These are phyloP conservation scores for Linhomoeus sp. DNA, from an alignment of 2,888 invertebrate species.

Conservation along the genomic window DNA sequence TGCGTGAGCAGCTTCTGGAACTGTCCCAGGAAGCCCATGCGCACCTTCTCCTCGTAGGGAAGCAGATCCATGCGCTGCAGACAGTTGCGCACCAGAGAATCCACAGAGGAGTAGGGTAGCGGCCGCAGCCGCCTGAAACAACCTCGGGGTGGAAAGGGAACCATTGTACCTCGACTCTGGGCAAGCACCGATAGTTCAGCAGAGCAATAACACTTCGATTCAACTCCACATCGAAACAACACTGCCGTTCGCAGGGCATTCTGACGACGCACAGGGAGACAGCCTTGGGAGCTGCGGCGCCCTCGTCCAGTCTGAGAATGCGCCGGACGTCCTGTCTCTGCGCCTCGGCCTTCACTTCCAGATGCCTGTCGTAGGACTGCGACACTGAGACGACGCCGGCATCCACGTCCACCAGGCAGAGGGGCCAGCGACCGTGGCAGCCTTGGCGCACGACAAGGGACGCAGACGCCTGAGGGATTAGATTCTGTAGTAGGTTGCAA, in stretches of 20 bases:
- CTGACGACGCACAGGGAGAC: too few species aligned
- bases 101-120: neutral
- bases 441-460: neutral
- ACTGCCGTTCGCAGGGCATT: too few species aligned
- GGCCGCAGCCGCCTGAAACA: neutral
- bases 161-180: too few species aligned
- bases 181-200: too few species aligned
- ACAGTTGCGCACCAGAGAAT: neutral
- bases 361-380: neutral
- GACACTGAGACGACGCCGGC: neutral
- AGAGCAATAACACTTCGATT: too few species aligned
- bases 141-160: neutral
- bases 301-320: too few species aligned
- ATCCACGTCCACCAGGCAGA: neutral
- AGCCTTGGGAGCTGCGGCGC: too few species aligned
- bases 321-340: neutral
- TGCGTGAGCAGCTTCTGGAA: neutral
- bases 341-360: neutral
- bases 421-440: neutral
- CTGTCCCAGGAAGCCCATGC: neutral
- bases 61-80: neutral
- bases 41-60: neutral
- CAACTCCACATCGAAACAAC: too few species aligned
- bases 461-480: neutral
- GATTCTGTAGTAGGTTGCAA: too few species aligned